Evolutionary conservation across 2,888 invertebrate species (phyloP).

Genomic region (Cosmia trapezina): DNA sequence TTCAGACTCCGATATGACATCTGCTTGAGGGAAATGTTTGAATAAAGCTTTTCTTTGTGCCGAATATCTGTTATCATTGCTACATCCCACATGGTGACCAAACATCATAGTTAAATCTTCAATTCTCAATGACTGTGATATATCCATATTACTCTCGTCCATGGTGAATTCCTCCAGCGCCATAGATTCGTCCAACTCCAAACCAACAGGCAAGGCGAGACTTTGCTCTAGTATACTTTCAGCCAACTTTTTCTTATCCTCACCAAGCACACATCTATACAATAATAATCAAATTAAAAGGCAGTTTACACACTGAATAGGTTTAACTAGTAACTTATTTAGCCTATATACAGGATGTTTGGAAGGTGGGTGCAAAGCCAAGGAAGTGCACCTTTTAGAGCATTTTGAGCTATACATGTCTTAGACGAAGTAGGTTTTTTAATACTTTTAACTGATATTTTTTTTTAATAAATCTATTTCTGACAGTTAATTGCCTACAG

Average conservation of each 20-base stretch:
- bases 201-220: slow-evolving; percentile 86
- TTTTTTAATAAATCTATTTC: too few relatives aligned
- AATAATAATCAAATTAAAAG: slow-evolving; percentile 9
- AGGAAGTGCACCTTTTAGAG: too few relatives aligned
- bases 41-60: slow-evolving; percentile 68
- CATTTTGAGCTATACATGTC: too few relatives aligned
- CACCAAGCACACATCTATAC: slow-evolving; percentile 86
- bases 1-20: slow-evolving; percentile 92
- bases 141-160: slow-evolving; percentile 85
- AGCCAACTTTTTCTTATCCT: slow-evolving; percentile 87
- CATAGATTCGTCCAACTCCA: slow-evolving; percentile 87
- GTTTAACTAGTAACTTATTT: too few relatives aligned
- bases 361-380: too few relatives aligned
- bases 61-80: slow-evolving; percentile 76
- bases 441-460: too few relatives aligned
- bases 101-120: slow-evolving; percentile 88
- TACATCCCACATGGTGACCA: slow-evolving; percentile 84
- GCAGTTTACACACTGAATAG: background rate
- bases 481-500: too few relatives aligned
- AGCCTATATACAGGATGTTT: too few relatives aligned
- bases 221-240: slow-evolving; percentile 88
- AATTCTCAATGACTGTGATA: slow-evolving; percentile 84
- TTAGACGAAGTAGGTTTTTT: too few relatives aligned
- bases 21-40: slow-evolving; percentile 79
- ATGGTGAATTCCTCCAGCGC: slow-evolving; percentile 85